Evolutionary conservation across 2,797 vertebrate species (phyloP).

Genomic region (Sebastes vulpes): DNA sequence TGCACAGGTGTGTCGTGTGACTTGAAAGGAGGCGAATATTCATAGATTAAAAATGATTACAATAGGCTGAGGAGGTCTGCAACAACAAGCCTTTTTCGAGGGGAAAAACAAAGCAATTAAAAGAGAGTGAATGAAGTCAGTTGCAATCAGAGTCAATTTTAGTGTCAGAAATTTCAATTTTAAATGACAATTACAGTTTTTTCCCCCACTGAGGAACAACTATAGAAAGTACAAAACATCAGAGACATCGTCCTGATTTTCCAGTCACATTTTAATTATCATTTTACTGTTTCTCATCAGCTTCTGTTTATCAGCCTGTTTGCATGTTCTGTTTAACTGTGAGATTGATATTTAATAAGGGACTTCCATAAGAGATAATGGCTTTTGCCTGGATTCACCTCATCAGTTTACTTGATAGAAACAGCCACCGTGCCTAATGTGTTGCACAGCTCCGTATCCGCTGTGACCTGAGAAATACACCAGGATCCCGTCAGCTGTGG

Average conservation of each 20-base stretch:
- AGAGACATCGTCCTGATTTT: constrained; percentile 16
- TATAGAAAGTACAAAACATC: constrained; percentile 2
- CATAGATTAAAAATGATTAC: constrained; percentile 29
- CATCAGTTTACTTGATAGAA: constrained; percentile 40
- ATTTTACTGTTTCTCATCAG: constrained; percentile 6
- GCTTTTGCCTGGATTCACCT: constrained; percentile 33
- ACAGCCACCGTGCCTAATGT: constrained; percentile 6
- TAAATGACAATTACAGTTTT: constrained; percentile 3
- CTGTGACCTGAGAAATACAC: constrained; percentile 22
- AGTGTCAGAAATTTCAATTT: constrained; percentile 18
- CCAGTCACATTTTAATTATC: constrained; percentile 21
- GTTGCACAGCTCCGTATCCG: constrained; percentile 1
- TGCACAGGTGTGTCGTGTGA: constrained; percentile 34
- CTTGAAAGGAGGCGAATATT: constrained; percentile 27
- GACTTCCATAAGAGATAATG: constrained; percentile 15
- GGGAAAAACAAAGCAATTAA: constrained; percentile 32
- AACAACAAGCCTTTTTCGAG: neutral
- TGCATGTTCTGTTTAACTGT: constrained; percentile 23
- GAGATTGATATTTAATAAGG: constrained; percentile 45
- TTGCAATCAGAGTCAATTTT: constrained; percentile 18
- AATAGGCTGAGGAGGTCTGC: neutral
- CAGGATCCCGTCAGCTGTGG: constrained; percentile 26
- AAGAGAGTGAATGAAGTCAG: neutral
- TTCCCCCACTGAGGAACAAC: neutral
- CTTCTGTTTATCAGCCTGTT: constrained; percentile 22